Conservation (phyloP, 2,888 invertebrate species). For the Cheilosia impressa region DNA sequence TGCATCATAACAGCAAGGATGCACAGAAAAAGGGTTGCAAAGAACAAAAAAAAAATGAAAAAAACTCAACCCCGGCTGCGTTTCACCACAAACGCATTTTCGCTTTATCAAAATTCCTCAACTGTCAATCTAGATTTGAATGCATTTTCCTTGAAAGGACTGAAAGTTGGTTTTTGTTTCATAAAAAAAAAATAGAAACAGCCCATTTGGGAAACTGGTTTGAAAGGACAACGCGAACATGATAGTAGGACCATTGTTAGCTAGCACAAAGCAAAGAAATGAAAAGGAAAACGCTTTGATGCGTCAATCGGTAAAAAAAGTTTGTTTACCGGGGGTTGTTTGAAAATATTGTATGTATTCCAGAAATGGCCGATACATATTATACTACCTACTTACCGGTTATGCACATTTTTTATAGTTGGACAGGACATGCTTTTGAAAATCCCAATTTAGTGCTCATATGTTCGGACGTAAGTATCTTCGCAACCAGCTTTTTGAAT, state of each 20-base stretch:
- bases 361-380: too few species aligned
- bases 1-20: constrained; percentile 9
- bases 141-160: constrained; percentile 16
- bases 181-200: constrained; percentile 7
- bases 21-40: constrained; percentile 1
- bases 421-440: too few species aligned
- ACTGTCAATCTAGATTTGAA: constrained; percentile 37
- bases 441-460: too few species aligned
- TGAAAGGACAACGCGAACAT: constrained; percentile 29
- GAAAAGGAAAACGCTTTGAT: background rate
- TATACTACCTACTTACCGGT: too few species aligned
- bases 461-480: too few species aligned
- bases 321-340: background rate
- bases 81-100: constrained; percentile 30
- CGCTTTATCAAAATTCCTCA: constrained; percentile 18
- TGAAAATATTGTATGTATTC: background rate
- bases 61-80: background rate
- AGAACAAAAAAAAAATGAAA: constrained; percentile 10
- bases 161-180: constrained; percentile 2
- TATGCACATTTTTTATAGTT: too few species aligned
- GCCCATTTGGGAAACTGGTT: constrained; percentile 41
- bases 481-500: too few species aligned
- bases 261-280: constrained; percentile 4
- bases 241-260: constrained; percentile 17
- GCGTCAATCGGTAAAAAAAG: background rate